Percentiles rank a stretch among this genome's conserved stretches.
Evolutionary conservation across 2,888 invertebrate species (phyloP).

Genomic region (Cataglyphis cursor): DNA sequence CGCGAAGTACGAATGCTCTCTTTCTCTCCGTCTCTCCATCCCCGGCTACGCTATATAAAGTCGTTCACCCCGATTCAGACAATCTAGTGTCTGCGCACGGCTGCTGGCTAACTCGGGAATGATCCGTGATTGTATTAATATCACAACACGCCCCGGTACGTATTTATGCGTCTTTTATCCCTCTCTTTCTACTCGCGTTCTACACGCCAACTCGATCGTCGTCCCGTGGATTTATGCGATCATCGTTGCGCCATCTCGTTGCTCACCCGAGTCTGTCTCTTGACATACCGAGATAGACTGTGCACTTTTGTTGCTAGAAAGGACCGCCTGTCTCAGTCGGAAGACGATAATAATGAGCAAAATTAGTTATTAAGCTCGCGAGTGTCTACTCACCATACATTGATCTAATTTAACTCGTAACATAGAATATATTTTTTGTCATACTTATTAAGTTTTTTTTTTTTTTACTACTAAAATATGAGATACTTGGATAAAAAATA

Average conservation of each 20-base stretch:
- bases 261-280: slow-evolving; percentile 29
- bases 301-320: slow-evolving; percentile 8
- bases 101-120: slow-evolving; percentile 85
- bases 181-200: slow-evolving; percentile 38
- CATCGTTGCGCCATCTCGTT: slow-evolving; percentile 74
- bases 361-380: slow-evolving; percentile 26
- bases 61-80: slow-evolving; percentile 87
- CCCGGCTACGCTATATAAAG: slow-evolving; percentile 83
- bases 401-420: slow-evolving; percentile 7
- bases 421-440: neutral
- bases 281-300: neutral
- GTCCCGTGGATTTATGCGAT: slow-evolving; percentile 81
- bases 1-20: slow-evolving; percentile 67
- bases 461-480: neutral
- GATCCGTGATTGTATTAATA: slow-evolving; percentile 87
- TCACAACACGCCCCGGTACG: slow-evolving; percentile 85
- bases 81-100: slow-evolving; percentile 86
- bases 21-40: slow-evolving; percentile 65
- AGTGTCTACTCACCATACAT: neutral
- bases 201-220: slow-evolving; percentile 58
- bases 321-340: neutral
- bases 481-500: neutral
- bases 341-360: slow-evolving; percentile 11
- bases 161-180: slow-evolving; percentile 80
- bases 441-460: neutral